These are phyloP conservation scores for Parnassius mnemosyne DNA, from an alignment of 2,888 invertebrate species.

Conservation along the genomic window DNA sequence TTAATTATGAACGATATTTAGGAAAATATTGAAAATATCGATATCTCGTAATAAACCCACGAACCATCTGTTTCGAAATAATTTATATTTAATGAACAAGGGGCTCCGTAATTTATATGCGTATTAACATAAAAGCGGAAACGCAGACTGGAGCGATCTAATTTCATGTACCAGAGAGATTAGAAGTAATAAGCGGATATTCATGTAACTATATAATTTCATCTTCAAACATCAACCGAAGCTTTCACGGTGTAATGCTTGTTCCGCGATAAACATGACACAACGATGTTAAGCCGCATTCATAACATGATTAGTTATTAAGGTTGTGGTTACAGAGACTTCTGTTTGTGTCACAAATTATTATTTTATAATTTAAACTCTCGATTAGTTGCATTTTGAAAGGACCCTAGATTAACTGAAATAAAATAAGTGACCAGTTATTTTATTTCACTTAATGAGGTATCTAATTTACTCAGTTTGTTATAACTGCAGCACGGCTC, in stretches of 20 bases:
- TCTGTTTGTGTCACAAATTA: background rate
- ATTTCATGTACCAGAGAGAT: slow-evolving; percentile 24
- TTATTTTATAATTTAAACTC: no score
- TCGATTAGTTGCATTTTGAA: no score
- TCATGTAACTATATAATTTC: slow-evolving; percentile 21
- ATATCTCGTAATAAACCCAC: background rate
- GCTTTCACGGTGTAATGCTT: slow-evolving; percentile 16
- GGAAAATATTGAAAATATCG: slow-evolving; percentile 20
- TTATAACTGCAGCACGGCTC: no score
- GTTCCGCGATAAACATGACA: slow-evolving; percentile 22
- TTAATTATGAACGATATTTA: slow-evolving; percentile 15
- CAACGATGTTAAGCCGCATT: slow-evolving; percentile 21
- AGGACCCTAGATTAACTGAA: no score
- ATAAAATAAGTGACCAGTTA: no score
- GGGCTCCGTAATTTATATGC: slow-evolving; percentile 13
- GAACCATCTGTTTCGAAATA: slow-evolving; percentile 16
- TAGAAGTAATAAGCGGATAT: slow-evolving; percentile 21
- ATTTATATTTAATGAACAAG: slow-evolving; percentile 31
- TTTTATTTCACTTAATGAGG: no score
- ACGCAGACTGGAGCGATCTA: slow-evolving; percentile 10
- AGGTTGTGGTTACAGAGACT: slow-evolving; percentile 5
- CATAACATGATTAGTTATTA: slow-evolving; percentile 23
- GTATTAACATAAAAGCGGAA: slow-evolving; percentile 16
- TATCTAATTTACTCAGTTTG: no score
- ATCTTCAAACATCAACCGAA: slow-evolving; percentile 22